Percentiles rank a stretch among this genome's conserved stretches.
phyloP scores from a whole-genome alignment of 2,888 invertebrate genomes.

The Merodon equestris region DNA sequence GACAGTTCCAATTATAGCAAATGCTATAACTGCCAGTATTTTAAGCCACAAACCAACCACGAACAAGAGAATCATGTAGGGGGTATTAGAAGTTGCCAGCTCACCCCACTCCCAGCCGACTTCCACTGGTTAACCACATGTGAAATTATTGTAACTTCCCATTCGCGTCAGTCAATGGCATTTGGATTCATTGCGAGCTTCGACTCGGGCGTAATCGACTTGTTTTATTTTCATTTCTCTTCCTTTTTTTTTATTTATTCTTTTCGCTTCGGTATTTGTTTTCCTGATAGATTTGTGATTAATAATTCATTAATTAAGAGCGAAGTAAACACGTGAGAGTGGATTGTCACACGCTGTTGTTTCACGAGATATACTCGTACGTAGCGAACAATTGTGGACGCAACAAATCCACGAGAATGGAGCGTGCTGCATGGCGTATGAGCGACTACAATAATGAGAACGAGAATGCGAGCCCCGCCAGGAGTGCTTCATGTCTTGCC shows the following conservation, averaged over 20 bases:
- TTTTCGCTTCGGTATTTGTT: too few relatives aligned
- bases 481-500: too few relatives aligned
- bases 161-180: constrained; percentile 29
- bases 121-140: too few relatives aligned
- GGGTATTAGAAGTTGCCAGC: too few relatives aligned
- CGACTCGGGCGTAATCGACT: too few relatives aligned
- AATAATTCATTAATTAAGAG: constrained; percentile 56
- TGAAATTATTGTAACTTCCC: constrained; percentile 7
- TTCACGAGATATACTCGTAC: constrained; percentile 35
- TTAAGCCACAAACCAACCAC: neutral
- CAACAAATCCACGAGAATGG: neutral
- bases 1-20: neutral
- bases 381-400: neutral
- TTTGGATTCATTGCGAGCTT: constrained; percentile 1
- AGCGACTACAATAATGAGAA: neutral
- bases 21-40: too few relatives aligned
- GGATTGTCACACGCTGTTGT: constrained; percentile 19
- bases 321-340: constrained; percentile 52
- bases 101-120: too few relatives aligned
- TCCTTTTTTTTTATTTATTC: too few relatives aligned
- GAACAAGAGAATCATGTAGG: too few relatives aligned
- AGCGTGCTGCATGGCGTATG: neutral
- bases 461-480: too few relatives aligned
- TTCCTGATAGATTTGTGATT: constrained; percentile 26
- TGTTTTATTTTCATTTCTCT: too few relatives aligned